Conservation (phyloP, 2,888 invertebrate species). For the Brassicogethes aeneus region DNA sequence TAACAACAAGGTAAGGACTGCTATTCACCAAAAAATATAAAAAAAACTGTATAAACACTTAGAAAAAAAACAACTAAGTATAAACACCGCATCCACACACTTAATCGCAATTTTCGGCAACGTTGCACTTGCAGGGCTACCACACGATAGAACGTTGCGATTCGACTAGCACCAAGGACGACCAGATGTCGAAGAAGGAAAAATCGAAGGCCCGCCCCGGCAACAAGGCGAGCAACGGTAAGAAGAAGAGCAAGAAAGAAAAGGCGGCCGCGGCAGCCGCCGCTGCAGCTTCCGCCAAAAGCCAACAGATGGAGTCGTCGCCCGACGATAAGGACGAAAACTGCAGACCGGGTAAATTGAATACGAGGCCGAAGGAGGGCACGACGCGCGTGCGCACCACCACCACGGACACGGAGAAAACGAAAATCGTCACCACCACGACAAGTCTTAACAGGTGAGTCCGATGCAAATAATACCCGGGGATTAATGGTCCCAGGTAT, state of each 20-base stretch:
- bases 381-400: slow-evolving; percentile 24
- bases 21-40: no score
- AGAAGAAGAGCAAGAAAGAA: slow-evolving; percentile 26
- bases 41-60: no score
- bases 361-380: slow-evolving; percentile 17
- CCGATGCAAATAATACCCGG: neutral
- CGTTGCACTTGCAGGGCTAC: no score
- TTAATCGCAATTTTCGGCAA: no score
- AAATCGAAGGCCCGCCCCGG: slow-evolving; percentile 7
- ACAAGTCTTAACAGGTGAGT: slow-evolving; percentile 30
- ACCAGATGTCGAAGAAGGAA: neutral
- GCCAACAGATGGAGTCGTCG: slow-evolving; percentile 7
- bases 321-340: neutral
- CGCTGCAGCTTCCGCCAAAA: slow-evolving; percentile 11
- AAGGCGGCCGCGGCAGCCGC: slow-evolving; percentile 18
- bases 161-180: neutral
- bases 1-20: no score
- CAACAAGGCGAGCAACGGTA: slow-evolving; percentile 23
- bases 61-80: no score
- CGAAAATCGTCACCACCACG: slow-evolving; percentile 31
- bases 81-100: no score
- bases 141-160: slow-evolving; percentile 36
- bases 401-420: slow-evolving; percentile 31
- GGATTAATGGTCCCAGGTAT: no score
- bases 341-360: slow-evolving; percentile 6